Base-by-base conservation (phyloP, 2,113 vertebrate genomes). In the Uria lomvia region DNA sequence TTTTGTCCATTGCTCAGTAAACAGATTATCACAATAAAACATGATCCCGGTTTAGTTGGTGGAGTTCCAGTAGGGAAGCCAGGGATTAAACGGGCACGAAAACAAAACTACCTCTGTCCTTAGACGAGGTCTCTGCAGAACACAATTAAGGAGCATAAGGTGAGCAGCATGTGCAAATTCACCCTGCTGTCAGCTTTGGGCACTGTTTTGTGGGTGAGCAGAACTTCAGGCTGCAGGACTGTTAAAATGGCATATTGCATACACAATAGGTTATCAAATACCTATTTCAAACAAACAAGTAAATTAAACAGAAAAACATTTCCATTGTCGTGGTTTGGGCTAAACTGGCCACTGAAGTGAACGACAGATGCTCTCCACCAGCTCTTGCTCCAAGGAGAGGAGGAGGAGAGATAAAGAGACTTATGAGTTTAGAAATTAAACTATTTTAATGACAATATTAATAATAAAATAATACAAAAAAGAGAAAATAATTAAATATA, bases 131-230 rank as follows among this genome's bases (percentile, higher is more conserved):
- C 56, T 66, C 70, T 56, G 70, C 52, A 65, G 87, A 76, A 49
- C 66, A 53, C 73, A 71, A 79, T 94, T 79, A 82, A 38, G 81
- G 71, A 96, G 59, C 96, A 97, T 90, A 96, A 96, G 96, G 96
- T 79, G 74, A 97, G 71, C 96, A 96, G 96, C 96, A 94, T 76
- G 94, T 30, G 9, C 27, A 70, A 53, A 56, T 85, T 77, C 49
- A 81, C 80, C 96, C 94, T 12, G 87, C 96, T 94, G 95, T 68
- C 67, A 85, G 53, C 38, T 45, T 49, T 19, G 22, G 26, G 66
- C 1, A 6, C 65, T 16, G 52, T 55, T 23, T 9, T 29, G 77
- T 36, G 55, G 65, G 76, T 9, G n/a, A 94, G 65, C 65, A 78
- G 47, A 78, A 82, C 68, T 75, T 40, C 21, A 6, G 52, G 77